Evolutionary conservation across 2,888 invertebrate species (phyloP).

Genomic region (Sesia apiformis): DNA sequence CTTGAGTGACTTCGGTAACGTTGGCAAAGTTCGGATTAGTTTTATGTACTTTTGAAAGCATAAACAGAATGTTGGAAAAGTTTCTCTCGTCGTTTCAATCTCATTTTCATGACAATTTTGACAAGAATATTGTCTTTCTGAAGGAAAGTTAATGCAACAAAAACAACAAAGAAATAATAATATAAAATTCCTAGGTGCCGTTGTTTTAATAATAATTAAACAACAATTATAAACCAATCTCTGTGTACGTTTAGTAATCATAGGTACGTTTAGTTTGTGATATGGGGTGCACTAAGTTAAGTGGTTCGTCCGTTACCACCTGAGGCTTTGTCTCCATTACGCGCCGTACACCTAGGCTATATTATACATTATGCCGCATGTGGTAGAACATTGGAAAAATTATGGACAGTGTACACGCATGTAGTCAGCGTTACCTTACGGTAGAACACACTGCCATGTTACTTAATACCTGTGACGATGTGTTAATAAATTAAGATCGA

Average conservation of each 20-base stretch:
- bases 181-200: no score
- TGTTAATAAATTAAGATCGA: no score
- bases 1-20: conserved; percentile 1
- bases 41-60: conserved; percentile 17
- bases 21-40: conserved; percentile 19
- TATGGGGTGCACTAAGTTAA: conserved; percentile 5
- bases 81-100: conserved; percentile 16
- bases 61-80: conserved; percentile 19
- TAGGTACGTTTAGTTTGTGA: neutral
- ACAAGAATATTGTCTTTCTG: neutral
- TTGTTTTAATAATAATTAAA: no score
- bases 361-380: neutral
- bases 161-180: no score
- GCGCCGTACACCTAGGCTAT: neutral
- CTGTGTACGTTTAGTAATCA: no score
- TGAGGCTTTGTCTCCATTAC: conserved; percentile 5
- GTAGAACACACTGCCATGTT: no score
- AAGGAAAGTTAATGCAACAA: no score
- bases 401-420: no score
- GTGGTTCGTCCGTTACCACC: conserved; percentile 9
- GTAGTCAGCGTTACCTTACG: no score
- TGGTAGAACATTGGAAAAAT: neutral
- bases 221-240: no score
- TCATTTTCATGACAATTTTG: conserved; percentile 4
- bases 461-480: no score